Evolutionary conservation across 2,797 vertebrate genomes (phyloP), one percentile per base, ranked within the genome.

Genomic region (Chelidonichthys spinosus): DNA sequence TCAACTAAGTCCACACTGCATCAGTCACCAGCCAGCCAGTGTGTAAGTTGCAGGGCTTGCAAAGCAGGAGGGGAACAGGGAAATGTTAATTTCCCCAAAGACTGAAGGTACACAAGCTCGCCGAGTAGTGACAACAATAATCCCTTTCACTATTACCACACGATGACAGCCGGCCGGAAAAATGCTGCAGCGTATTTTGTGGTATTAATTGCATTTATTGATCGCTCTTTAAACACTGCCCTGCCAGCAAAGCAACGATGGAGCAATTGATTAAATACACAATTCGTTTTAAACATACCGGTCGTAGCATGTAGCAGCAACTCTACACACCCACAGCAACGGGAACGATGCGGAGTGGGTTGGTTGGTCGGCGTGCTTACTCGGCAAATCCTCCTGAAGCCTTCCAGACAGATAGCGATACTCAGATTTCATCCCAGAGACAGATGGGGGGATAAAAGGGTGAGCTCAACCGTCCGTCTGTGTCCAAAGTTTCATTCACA

Each of bases 131-230:
- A 85, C 87, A 84, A 60, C 79, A 84, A 82, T 80, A 90, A 86
- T 83, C 69, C 55, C 55, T 63, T 75, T 82, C 69, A 76, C 76
- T 55, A 50, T 76, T 84, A 68, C 72, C 69, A 54, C 67, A 70
- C 56, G 81, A 59, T 73, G 72, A 65, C 76, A 70, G 82, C 60
- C 40, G 63, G 56, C 68, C 63, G 59, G 81, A 78, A 74, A 70
- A 76, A 72, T 63, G 36, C 52, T 64, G 50, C 13, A 4, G 62
- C 59, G 40, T 72, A 47, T 72, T 77, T 78, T 76, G 35, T 46
- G 52, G 44, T 79, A 80, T 85, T 86, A 89, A 91, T 90, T 91
- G 83, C 82, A 67, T 90, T 74, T 84, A 90, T 93, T 62, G 90
- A 92, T 88, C 69, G 42, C 0, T n/a, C 42, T 85, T 87, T 74